Percentiles rank a stretch among this genome's conserved stretches.
These are phyloP conservation scores for Machaerirhynchus nigripectus DNA, from an alignment of 2,113 vertebrate species.

Conservation along the genomic window DNA sequence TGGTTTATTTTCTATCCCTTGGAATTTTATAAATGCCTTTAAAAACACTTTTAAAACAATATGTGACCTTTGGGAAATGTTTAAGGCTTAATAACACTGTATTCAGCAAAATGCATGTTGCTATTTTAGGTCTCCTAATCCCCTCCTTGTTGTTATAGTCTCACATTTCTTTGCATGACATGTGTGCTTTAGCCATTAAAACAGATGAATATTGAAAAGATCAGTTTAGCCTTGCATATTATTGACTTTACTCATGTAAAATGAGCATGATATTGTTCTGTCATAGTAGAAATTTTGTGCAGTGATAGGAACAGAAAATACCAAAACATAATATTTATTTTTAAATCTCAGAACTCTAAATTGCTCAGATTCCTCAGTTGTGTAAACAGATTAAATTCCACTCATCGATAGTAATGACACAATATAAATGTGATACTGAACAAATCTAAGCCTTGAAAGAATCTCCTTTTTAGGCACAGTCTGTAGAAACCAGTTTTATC, in stretches of 20 bases:
- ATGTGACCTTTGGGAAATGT: background rate
- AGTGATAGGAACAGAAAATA: background rate
- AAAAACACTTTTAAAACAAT: background rate
- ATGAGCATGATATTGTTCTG: background rate
- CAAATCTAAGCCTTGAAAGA: background rate
- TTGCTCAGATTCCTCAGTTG: background rate
- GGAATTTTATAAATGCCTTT: background rate
- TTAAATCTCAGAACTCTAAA: background rate
- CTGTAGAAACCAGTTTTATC: background rate
- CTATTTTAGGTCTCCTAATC: background rate
- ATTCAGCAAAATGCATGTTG: background rate
- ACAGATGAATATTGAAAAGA: slow-evolving; percentile 6
- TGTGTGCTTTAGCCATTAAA: slow-evolving; percentile 2
- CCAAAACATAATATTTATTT: background rate
- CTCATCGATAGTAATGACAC: background rate
- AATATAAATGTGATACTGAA: background rate
- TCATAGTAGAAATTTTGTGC: background rate
- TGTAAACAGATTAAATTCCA: background rate
- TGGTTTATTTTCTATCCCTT: background rate
- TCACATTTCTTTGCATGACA: background rate
- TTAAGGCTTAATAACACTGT: background rate
- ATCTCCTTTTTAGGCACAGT: background rate
- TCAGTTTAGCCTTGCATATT: background rate
- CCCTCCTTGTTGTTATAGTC: background rate
- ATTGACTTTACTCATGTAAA: slow-evolving; percentile 14